Evolutionary conservation across 2,888 invertebrate genomes (phyloP), one percentile per base, ranked within the genome.

Genomic region (Dastarcus helophoroides): DNA sequence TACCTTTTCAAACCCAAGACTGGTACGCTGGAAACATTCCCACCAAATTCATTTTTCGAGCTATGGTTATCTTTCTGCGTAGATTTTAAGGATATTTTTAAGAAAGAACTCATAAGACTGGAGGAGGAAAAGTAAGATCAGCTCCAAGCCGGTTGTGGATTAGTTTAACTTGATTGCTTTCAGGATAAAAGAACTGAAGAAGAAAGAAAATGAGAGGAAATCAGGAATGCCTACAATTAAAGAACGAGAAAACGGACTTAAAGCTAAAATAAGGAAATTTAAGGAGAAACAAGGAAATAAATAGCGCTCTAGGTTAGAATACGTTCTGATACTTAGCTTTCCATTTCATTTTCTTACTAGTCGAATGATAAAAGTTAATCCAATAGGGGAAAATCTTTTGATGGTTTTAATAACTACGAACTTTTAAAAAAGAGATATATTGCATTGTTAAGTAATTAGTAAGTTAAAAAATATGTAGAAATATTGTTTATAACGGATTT

Each of bases 71-170:
- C 78, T 32, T 95, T 95, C 64, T 89, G 89, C 56, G 74, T 75
- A 35, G 94, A 95, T 60, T 93, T 94, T 56, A 93, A 91, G 62
- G 89, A 89, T 54, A 82, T 90, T 45, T 94, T 85, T 79, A 91
- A 91, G 51, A 88, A 85, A 51, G 93, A 94, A 58, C 79, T 90
- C 45, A 80, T 85, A 45, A 69, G 75, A 44, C 70, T 88, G 26
- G 73, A 81, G 38, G 86, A 88, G 62, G 83, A 85, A 63, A 78
- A 79, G 85, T 86, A 64, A 66, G 73, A 12, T 15, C 22, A 12
- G 3, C 12, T 25, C 10, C 3, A 22, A 9, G 15, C 26, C 12
- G 10, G 14, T n/a, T 28, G 10, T n/a, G 15, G 8, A 31, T 37
- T 30, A 21, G 22, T 37, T 38, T 14, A 27, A 19, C 11, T 15